Evolutionary conservation across 2,888 invertebrate species (phyloP), one percentile per base, ranked within the genome.

Genomic region (Rhagonycha lutea): DNA sequence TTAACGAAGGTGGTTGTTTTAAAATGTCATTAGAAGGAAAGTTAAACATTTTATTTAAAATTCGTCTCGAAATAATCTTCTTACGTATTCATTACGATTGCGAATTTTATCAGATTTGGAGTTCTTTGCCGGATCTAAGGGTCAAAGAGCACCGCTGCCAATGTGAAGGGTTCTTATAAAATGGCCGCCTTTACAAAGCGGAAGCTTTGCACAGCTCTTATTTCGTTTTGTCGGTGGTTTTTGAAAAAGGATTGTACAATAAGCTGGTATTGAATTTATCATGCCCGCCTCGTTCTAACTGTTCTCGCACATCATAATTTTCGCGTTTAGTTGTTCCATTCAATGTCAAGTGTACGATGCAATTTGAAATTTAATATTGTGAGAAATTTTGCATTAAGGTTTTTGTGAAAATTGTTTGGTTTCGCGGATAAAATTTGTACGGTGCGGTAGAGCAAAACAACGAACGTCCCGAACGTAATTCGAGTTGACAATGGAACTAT

Each of bases 81-180:
- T 78, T 77, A 76, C 74, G 74, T 75, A 79, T 79, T 79, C 79
- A 79, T 78, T 75, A 79, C 75, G 77, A 78, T 79, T 70, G 79
- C 78, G 78, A 79, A 80, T 80, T 78, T 80, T 79, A 80, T 80
- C 80, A 79, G 80, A 80, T 80, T 79, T 79, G 74, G 78, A 75
- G 76, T 77, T 78, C 77, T 76, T 71, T 77, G 73, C 69, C 75
- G 77, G 76, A 75, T 77, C 26, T 69, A 67, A 74, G 79, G 78
- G 80, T 81, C 81, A 81, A 81, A 81, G 81, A 75, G 78, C 71
- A 78, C 81, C 81, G 81, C 79, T 70, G 70, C 77, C 74, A 73
- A 75, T 71, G 74, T 79, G 80, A 81, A 81, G 81, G 81, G 81
- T 79, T 79, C 81, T 81, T 79, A 79, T 75, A 76, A 79, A 79